phyloP scores from a whole-genome alignment of 2,888 invertebrate species.

The Callinectes sapidus region DNA sequence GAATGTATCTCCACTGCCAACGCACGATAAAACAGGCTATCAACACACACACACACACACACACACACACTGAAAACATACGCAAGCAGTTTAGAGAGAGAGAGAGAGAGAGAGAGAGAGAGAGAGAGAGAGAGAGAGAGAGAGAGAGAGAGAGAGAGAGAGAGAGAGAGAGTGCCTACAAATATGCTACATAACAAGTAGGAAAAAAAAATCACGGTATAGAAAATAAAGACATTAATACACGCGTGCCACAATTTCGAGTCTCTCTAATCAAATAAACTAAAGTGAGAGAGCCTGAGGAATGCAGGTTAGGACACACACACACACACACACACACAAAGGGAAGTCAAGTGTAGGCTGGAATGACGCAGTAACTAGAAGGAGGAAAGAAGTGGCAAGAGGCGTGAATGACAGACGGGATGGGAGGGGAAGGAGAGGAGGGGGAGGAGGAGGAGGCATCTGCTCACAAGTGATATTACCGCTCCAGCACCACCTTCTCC shows the following conservation, averaged over 20 bases:
- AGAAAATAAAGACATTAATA: no score
- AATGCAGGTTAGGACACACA: background rate
- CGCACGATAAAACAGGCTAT: background rate
- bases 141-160: slow-evolving; percentile 4
- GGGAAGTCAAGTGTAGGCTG: background rate
- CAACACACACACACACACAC: background rate
- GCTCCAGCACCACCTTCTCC: background rate
- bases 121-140: slow-evolving; percentile 32
- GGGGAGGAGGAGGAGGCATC: background rate
- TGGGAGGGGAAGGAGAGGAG: background rate
- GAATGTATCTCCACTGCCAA: background rate
- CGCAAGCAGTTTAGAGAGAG: no score
- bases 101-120: background rate
- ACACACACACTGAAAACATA: background rate
- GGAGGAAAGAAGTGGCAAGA: background rate
- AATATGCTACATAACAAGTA: no score
- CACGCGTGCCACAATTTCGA: no score
- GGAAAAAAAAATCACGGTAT: no score
- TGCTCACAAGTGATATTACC: background rate
- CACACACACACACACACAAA: background rate
- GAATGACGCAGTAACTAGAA: background rate
- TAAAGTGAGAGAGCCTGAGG: background rate
- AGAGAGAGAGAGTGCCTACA: background rate
- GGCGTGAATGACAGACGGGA: background rate
- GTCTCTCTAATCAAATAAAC: no score